Evolutionary conservation across 2,888 invertebrate genomes (phyloP).

Genomic region (Drosophila conformis): DNA sequence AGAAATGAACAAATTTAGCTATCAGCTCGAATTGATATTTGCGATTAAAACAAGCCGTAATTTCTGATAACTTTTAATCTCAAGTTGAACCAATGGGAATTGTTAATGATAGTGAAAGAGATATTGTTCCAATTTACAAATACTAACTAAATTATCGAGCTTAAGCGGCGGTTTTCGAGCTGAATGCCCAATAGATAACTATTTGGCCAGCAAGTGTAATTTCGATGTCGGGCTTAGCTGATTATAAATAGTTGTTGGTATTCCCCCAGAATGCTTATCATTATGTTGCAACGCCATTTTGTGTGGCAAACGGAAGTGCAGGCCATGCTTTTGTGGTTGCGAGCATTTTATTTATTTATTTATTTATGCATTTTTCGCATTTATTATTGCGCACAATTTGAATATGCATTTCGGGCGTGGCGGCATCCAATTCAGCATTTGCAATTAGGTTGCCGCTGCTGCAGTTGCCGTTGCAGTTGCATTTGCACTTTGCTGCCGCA

Average conservation of each 20-base stretch:
- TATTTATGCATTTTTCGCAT: conserved; percentile 63
- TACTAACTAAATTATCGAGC: background rate
- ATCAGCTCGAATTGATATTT: background rate
- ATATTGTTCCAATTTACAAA: background rate
- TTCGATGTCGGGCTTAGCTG: background rate
- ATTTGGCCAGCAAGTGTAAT: conserved; percentile 16
- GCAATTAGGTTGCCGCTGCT: conserved; percentile 53
- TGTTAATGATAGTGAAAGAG: background rate
- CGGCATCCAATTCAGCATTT: conserved; percentile 21
- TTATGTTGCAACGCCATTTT: conserved; percentile 51
- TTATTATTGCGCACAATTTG: conserved; percentile 59
- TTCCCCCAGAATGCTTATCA: conserved; percentile 15
- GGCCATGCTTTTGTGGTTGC: conserved; percentile 59
- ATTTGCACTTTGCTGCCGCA: background rate
- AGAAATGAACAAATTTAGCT: background rate
- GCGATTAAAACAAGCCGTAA: background rate
- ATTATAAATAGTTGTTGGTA: conserved; percentile 11
- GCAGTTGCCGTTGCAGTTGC: conserved; percentile 4
- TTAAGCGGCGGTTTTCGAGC: background rate
- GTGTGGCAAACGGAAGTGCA: conserved; percentile 63
- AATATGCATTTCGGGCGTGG: conserved; percentile 55
- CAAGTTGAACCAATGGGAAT: background rate
- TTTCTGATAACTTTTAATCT: background rate
- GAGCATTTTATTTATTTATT: conserved; percentile 57
- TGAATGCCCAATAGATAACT: background rate